These are phyloP conservation scores for Muscicapa adusta DNA, from an alignment of 2,113 vertebrate species.

Conservation along the genomic window DNA sequence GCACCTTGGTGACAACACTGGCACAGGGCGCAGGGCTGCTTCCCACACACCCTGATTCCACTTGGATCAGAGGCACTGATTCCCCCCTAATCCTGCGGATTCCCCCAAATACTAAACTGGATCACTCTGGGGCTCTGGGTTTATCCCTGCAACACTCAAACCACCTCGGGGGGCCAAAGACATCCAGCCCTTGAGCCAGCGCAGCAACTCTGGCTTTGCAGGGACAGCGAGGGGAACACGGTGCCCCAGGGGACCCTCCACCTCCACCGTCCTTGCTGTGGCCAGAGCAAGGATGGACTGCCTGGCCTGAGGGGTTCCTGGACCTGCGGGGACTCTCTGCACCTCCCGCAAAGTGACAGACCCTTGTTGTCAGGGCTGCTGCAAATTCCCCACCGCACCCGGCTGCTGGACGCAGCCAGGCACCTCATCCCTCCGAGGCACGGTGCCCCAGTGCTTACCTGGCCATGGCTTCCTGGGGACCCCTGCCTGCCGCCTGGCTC, in stretches of 20 bases:
- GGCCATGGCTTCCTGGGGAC: background rate
- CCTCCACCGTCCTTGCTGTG: accelerated
- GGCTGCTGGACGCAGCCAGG: accelerated
- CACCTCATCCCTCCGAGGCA: background rate
- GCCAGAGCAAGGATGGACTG: background rate
- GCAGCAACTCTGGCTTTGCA: background rate
- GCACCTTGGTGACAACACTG: accelerated
- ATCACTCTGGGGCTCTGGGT: background rate
- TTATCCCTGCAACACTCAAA: background rate
- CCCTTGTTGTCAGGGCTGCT: background rate
- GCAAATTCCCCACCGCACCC: background rate
- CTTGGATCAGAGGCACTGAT: background rate
- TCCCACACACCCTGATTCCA: accelerated
- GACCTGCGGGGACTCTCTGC: background rate
- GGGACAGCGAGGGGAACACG: accelerated
- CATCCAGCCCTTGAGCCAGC: accelerated
- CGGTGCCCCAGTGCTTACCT: background rate
- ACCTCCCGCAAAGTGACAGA: background rate
- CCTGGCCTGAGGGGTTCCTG: accelerated
- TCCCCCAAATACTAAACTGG: accelerated
- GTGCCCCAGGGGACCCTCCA: no score
- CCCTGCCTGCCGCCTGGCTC: background rate
- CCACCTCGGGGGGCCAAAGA: background rate
- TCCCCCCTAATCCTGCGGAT: background rate
- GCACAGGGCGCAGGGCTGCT: background rate